Base-by-base conservation (phyloP, 1,140 invertebrate genomes). In the Drosophila subobscura region DNA sequence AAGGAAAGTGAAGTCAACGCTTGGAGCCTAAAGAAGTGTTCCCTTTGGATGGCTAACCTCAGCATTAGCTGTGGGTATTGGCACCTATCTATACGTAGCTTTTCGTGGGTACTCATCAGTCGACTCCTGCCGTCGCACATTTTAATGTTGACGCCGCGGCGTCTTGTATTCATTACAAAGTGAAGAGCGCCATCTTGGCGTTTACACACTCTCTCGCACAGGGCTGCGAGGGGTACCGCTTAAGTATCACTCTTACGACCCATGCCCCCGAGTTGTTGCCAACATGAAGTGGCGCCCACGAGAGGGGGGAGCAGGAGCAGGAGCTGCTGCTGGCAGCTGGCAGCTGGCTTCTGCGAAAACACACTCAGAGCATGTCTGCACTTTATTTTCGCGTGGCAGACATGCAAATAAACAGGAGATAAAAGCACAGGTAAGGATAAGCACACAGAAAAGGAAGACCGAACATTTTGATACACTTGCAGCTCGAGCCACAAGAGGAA, bases 211-310 rank as follows among this genome's bases (percentile, higher is more conserved):
- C 29, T 16, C 41, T 14, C 22, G 16, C 29, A 45, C 56, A 45
- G 10, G 37, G 22, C n/a, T 14, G 33, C n/a, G 22, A n/a, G 49
- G 16, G 37, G 16, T 1, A 12, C 53, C 74, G 55, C 56, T 81
- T 71, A 81, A 88, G 83, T 79, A 86, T 78, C 83, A 88, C 84
- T 83, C 83, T 88, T 88, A 88, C 78, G 83, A 68, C 84, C 78
- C 83, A 70, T 77, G 56, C 58, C 57, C 57, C 49, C 51, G 51
- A 68, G 73, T 77, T 64, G 42, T 33, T 33, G 29, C 29, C 57
- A 63, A 65, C 77, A 70, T 72, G 61, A 74, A 77, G 68, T 77
- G 83, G 51, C 52, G 77, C 57, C 57, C 45, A 46, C 42, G 16
- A 72, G 70, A 42, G 50, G 41, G 27, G 29, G 52, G 25, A 40